Conservation (phyloP, 2,797 vertebrate genomes). For the Esox masquinongy region DNA sequence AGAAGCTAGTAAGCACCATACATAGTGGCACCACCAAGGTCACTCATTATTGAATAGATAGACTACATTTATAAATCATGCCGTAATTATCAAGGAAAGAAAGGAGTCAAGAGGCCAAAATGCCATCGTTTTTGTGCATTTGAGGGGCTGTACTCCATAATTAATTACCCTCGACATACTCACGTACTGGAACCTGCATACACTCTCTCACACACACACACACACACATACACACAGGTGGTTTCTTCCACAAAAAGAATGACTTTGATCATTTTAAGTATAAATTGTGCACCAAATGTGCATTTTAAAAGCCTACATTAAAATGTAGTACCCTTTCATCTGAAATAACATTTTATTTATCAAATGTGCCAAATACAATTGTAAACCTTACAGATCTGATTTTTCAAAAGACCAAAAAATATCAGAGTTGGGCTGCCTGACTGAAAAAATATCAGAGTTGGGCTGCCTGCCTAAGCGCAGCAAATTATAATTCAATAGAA, state of each 20-base stretch:
- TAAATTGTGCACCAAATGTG: too few species aligned
- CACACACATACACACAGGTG: background rate
- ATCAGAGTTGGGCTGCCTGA: too few species aligned
- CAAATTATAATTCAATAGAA: too few species aligned
- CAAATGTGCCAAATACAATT: too few species aligned
- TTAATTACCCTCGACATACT: slow-evolving; percentile 58
- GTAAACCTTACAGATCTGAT: too few species aligned
- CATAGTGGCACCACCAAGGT: slow-evolving; percentile 70
- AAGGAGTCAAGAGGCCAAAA: slow-evolving; percentile 50
- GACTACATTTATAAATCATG: slow-evolving; percentile 68
- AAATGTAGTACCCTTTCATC: too few species aligned
- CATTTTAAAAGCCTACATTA: too few species aligned
- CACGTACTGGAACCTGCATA: slow-evolving; percentile 21
- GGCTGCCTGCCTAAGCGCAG: too few species aligned
- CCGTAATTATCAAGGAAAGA: slow-evolving; percentile 72
- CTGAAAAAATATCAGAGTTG: too few species aligned
- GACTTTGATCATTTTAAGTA: too few species aligned
- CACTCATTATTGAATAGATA: slow-evolving; percentile 66
- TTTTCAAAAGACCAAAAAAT: too few species aligned
- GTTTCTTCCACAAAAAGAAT: background rate
- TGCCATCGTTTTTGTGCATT: slow-evolving; percentile 50
- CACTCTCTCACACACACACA: background rate
- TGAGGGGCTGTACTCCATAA: slow-evolving; percentile 48
- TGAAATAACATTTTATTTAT: too few species aligned
- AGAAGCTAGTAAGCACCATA: slow-evolving; percentile 43